Conservation (phyloP, 23 tunicate genomes). For the Ascidia mentula region DNA sequence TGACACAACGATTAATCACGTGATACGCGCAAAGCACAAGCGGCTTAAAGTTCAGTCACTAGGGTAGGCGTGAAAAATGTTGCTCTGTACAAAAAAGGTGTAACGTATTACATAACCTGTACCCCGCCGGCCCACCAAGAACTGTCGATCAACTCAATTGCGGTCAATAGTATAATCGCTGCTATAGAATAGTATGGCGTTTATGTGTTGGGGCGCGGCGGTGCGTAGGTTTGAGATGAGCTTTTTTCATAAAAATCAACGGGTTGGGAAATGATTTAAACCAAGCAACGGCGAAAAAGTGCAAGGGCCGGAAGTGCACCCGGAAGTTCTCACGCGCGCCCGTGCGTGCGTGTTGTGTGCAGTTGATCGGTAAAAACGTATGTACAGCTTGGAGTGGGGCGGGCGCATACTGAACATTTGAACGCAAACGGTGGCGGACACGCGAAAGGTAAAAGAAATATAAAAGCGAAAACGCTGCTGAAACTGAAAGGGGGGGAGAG, state of each 20-base stretch:
- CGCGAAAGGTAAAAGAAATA: neutral
- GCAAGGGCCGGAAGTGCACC: constrained; percentile 10
- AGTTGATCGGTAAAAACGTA: constrained; percentile 7
- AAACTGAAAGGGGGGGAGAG: neutral
- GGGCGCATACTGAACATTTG: neutral
- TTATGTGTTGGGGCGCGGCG: too few species aligned
- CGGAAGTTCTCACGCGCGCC: neutral
- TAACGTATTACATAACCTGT: neutral
- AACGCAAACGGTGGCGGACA: neutral
- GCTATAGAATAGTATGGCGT: too few species aligned
- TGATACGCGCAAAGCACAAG: constrained; percentile 8
- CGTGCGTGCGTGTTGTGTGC: too few species aligned
- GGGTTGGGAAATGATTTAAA: too few species aligned
- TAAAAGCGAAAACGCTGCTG: neutral
- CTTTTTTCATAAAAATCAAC: too few species aligned
- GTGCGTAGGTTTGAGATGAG: too few species aligned
- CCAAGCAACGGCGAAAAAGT: too few species aligned
- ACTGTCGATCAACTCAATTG: too few species aligned
- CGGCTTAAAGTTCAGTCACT: neutral
- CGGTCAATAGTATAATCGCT: too few species aligned
- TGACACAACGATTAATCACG: neutral
- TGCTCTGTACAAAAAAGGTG: neutral
- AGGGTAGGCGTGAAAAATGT: neutral
- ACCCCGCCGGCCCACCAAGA: neutral
- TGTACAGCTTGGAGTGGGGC: neutral